These are phyloP conservation scores for Hypothenemus hampei DNA, from an alignment of 1,140 invertebrate genomes.

Conservation along the genomic window DNA sequence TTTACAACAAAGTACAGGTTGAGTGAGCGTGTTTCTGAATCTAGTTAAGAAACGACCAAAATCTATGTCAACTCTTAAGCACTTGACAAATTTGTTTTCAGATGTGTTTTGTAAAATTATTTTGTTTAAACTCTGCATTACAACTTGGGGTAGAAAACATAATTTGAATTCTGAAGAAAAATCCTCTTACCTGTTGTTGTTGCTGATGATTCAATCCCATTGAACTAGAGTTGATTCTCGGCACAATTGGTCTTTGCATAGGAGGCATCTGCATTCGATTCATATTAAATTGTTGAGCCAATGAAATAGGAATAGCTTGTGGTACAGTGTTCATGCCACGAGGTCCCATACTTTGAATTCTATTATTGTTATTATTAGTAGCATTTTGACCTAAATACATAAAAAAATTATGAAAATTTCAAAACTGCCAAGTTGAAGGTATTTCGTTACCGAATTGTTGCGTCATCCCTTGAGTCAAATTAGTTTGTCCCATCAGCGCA, in stretches of 20 bases:
- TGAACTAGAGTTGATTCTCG: slow-evolving; percentile 28
- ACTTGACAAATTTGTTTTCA: background rate
- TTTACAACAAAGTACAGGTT: too few species aligned
- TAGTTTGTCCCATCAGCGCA: slow-evolving; percentile 26
- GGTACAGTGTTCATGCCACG: slow-evolving; percentile 27
- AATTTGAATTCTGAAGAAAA: too few species aligned
- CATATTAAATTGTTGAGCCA: slow-evolving; percentile 30
- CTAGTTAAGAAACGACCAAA: too few species aligned
- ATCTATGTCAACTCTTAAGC: background rate
- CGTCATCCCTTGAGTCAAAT: slow-evolving; percentile 25
- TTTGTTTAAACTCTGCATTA: too few species aligned
- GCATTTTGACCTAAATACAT: slow-evolving; percentile 16
- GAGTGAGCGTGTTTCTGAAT: too few species aligned
- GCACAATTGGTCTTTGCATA: slow-evolving; percentile 30
- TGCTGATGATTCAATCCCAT: slow-evolving; percentile 38
- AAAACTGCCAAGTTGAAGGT: background rate
- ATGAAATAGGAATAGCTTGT: slow-evolving; percentile 26
- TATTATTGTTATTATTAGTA: slow-evolving; percentile 7
- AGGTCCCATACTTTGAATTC: slow-evolving; percentile 31
- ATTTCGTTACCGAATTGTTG: slow-evolving; percentile 23
- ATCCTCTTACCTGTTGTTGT: slow-evolving; percentile 33
- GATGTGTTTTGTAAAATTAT: too few species aligned
- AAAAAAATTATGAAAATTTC: background rate
- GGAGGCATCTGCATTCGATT: slow-evolving; percentile 32
- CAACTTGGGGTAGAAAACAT: too few species aligned